Percentiles rank a stretch among this genome's conserved stretches.
Evolutionary conservation across 2,113 vertebrate genomes (phyloP).

Genomic region (Danionella cerebrum): DNA sequence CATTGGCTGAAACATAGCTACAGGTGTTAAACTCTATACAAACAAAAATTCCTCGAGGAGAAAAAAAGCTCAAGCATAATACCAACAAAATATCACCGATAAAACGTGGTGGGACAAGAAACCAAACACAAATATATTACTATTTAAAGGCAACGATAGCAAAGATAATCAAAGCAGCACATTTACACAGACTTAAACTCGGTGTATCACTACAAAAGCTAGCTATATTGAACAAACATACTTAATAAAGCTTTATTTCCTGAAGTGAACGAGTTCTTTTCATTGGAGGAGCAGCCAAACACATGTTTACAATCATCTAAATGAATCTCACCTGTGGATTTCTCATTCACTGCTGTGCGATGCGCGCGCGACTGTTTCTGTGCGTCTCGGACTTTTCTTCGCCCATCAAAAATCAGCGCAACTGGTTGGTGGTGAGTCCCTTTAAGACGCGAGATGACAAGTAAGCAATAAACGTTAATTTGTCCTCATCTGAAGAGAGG

Average conservation of each 20-base stretch:
- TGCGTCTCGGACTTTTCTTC: constrained; percentile 50
- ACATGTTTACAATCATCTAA: neutral
- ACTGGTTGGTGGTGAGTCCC: constrained; percentile 24
- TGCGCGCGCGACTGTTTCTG: constrained; percentile 39
- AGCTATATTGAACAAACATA: too few species aligned
- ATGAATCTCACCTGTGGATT: constrained; percentile 58
- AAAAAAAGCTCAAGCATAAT: neutral
- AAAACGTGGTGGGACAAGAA: too few species aligned
- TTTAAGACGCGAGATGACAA: constrained; percentile 38
- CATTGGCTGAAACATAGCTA: constrained; percentile 10
- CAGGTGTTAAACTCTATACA: constrained; percentile 25
- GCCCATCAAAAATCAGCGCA: constrained; percentile 38
- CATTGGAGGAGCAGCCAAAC: neutral
- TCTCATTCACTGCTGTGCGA: constrained; percentile 50
- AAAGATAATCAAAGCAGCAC: neutral
- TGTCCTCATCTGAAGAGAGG: constrained; percentile 44
- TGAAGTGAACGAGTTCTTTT: too few species aligned
- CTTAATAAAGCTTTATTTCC: too few species aligned
- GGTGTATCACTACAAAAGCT: too few species aligned
- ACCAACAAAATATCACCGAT: too few species aligned
- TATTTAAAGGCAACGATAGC: neutral
- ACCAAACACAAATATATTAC: neutral
- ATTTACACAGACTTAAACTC: neutral
- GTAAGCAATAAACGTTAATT: constrained; percentile 46
- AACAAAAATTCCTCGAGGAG: neutral